A percentile compares a stretch with the other conserved stretches of the same genome.
These are phyloP conservation scores for Nematolebias whitei DNA, from an alignment of 2,113 vertebrate species.

Conservation along the genomic window DNA sequence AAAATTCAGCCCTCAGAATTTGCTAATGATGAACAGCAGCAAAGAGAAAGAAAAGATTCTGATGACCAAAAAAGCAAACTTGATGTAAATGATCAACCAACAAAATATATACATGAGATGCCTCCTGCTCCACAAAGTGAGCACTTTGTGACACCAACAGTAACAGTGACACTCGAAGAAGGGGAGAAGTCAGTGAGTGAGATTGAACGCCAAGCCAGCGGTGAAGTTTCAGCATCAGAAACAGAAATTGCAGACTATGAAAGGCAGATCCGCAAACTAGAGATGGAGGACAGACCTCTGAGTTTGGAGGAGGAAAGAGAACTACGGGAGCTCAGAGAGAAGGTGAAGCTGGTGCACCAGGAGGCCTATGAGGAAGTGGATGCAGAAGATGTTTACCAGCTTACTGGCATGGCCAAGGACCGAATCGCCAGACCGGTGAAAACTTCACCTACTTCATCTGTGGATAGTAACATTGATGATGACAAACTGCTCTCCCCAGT, in stretches of 20 bases:
- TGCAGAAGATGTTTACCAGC: constrained; percentile 95
- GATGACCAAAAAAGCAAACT: constrained; percentile 48
- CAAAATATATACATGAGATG: constrained; percentile 28
- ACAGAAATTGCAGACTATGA: constrained; percentile 81
- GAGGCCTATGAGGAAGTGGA: constrained; percentile 92
- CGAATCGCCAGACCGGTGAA: constrained; percentile 77
- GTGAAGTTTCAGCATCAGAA: constrained; percentile 67
- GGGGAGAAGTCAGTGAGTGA: constrained; percentile 59
- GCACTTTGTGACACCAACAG: constrained; percentile 75
- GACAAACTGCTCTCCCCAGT: constrained; percentile 75
- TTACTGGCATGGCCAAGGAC: constrained; percentile 81
- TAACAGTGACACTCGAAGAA: constrained; percentile 81
- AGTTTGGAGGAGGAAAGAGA: constrained; percentile 83
- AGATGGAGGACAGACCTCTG: constrained; percentile 82
- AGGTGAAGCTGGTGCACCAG: constrained; percentile 94
- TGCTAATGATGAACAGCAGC: constrained; percentile 25
- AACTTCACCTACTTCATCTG: constrained; percentile 79
- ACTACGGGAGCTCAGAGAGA: constrained; percentile 90
- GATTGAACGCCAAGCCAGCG: constrained; percentile 63
- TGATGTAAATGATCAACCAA: constrained; percentile 24
- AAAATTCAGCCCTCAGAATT: constrained; percentile 27
- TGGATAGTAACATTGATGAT: constrained; percentile 81
- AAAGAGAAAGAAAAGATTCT: constrained; percentile 35
- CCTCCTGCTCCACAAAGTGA: constrained; percentile 51
- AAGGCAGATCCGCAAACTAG: constrained; percentile 81